These are phyloP conservation scores for Proterorhinus semilunaris DNA, from an alignment of 2,113 vertebrate species.

Conservation along the genomic window DNA sequence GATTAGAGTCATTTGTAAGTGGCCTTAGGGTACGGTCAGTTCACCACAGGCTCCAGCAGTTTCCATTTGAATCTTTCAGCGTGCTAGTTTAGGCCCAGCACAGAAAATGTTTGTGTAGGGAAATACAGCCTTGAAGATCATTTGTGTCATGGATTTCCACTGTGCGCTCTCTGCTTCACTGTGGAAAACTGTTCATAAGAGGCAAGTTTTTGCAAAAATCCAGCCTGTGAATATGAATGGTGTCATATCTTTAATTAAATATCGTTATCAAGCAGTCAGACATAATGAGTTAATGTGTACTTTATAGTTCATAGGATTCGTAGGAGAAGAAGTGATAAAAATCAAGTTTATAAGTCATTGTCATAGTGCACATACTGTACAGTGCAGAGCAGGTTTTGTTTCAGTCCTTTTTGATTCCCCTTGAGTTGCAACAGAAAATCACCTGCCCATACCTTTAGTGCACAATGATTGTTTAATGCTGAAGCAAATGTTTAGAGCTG, in stretches of 20 bases:
- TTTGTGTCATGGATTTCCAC: slow-evolving; percentile 1
- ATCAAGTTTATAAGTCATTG: neutral
- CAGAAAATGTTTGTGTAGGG: slow-evolving; percentile 5
- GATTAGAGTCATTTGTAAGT: slow-evolving; percentile 7
- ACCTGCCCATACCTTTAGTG: neutral
- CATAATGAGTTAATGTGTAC: no score
- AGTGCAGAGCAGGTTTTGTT: neutral
- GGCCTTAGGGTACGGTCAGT: neutral
- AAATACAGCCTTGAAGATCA: neutral
- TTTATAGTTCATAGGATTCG: no score
- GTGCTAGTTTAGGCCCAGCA: neutral
- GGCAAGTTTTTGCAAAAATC: no score
- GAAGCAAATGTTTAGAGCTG: neutral
- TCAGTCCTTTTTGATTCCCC: neutral
- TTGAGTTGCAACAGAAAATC: neutral
- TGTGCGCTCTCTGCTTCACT: neutral
- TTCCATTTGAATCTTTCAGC: slow-evolving; percentile 13
- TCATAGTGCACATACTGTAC: neutral
- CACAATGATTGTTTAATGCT: no score
- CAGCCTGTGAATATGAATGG: no score
- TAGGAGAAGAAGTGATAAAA: neutral
- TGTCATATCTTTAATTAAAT: no score
- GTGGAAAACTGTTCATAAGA: slow-evolving; percentile 14
- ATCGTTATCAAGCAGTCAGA: no score
- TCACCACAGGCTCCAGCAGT: neutral